Conservation (phyloP, 2,113 vertebrate genomes). For the Cepphus grylle region DNA sequence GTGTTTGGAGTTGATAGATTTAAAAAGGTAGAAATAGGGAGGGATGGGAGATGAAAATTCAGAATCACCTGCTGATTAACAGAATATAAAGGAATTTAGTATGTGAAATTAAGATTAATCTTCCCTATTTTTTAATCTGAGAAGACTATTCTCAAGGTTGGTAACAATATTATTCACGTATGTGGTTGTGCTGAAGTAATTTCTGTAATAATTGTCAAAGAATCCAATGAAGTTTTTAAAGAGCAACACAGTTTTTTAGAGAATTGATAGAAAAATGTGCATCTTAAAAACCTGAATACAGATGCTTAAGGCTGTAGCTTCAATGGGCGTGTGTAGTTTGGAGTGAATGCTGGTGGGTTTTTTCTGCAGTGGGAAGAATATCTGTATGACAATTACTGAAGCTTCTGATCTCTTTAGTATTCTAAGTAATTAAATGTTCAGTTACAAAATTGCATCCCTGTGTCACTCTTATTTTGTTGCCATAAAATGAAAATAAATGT, state of each 20-base stretch:
- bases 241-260: neutral
- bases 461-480: neutral
- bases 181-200: neutral
- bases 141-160: neutral
- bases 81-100: neutral
- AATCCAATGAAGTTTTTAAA: neutral
- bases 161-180: neutral
- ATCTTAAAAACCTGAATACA: neutral
- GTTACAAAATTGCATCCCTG: neutral
- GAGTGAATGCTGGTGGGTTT: neutral
- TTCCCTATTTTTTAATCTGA: neutral
- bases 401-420: neutral
- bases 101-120: neutral
- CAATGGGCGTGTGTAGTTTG: neutral
- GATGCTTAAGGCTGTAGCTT: neutral
- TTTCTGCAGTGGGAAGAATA: neutral
- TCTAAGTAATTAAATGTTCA: neutral
- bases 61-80: neutral
- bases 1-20: neutral
- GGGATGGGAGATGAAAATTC: neutral
- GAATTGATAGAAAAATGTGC: neutral
- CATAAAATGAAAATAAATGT: neutral
- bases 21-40: neutral
- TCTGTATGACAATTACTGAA: neutral
- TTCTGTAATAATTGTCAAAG: neutral